phyloP scores from a whole-genome alignment of 53 echinoderm and acorn worm species.

The Zoroaster sp. region DNA sequence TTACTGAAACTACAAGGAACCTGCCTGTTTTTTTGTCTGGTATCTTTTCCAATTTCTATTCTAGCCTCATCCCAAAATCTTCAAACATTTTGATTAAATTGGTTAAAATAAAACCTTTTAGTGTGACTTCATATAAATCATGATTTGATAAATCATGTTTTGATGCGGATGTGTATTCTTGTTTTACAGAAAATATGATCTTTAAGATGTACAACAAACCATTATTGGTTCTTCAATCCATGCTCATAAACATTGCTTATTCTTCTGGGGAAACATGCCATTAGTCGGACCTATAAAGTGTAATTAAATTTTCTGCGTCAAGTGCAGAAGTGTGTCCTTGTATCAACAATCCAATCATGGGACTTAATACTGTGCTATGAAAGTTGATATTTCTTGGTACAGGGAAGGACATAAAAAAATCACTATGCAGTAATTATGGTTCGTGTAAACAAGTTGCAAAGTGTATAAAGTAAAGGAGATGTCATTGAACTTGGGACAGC shows the following conservation, averaged over 20 bases:
- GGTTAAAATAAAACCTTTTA: too few species aligned
- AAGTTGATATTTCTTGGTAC: constrained; percentile 13
- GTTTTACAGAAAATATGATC: too few species aligned
- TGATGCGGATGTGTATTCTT: too few species aligned
- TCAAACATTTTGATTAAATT: too few species aligned
- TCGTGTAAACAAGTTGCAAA: constrained; percentile 26
- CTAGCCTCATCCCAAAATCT: too few species aligned
- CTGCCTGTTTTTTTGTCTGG: too few species aligned
- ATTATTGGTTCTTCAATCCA: neutral
- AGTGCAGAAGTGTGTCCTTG: neutral
- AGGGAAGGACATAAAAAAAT: neutral
- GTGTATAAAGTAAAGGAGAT: neutral
- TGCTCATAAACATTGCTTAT: neutral
- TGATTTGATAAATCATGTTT: too few species aligned
- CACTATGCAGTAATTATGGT: neutral
- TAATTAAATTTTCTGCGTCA: constrained; percentile 15
- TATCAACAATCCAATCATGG: constrained; percentile 29
- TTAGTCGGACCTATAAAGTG: constrained; percentile 16
- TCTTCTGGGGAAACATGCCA: neutral
- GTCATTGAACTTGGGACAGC: constrained; percentile 50
- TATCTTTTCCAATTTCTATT: too few species aligned
- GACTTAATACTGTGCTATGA: neutral
- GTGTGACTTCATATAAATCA: too few species aligned
- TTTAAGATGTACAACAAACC: neutral
- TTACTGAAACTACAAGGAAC: too few species aligned